Conservation (phyloP, 1,140 invertebrate species). For the Helicoverpa armigera region DNA sequence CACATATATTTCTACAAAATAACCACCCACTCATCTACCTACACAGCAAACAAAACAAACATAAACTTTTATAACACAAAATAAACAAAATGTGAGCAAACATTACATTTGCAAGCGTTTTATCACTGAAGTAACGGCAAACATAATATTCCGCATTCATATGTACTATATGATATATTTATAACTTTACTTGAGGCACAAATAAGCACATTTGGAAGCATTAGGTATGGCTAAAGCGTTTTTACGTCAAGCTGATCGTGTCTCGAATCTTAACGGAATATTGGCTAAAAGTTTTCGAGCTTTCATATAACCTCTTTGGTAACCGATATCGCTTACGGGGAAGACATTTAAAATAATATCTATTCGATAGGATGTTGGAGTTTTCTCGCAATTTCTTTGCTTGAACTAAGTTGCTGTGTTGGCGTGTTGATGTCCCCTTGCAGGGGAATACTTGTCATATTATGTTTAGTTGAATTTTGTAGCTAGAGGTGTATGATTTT, state of each 20-base stretch:
- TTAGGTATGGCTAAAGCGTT: slow-evolving; percentile 62
- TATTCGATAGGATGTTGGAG: slow-evolving; percentile 29
- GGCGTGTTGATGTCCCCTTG: neutral
- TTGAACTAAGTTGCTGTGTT: neutral
- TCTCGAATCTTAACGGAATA: slow-evolving; percentile 57
- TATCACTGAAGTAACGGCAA: neutral
- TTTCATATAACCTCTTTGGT: slow-evolving; percentile 47
- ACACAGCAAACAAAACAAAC: neutral
- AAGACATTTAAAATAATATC: slow-evolving; percentile 55
- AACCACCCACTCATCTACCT: neutral
- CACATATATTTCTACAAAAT: neutral
- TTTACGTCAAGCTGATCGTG: slow-evolving; percentile 67
- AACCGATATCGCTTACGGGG: slow-evolving; percentile 46
- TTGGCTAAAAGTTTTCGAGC: slow-evolving; percentile 53
- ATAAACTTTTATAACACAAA: slow-evolving; percentile 15
- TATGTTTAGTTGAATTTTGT: neutral
- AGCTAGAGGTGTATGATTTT: neutral
- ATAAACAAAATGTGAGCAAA: slow-evolving; percentile 6
- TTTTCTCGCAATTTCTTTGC: neutral
- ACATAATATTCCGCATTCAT: slow-evolving; percentile 37
- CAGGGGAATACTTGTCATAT: neutral
- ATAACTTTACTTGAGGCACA: slow-evolving; percentile 54
- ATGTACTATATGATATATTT: slow-evolving; percentile 46
- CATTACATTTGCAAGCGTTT: slow-evolving; percentile 26
- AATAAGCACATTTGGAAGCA: slow-evolving; percentile 72